Percentiles rank a stretch among this genome's conserved stretches.
These are phyloP conservation scores for Macrotis lagotis DNA, from an alignment of 2,113 vertebrate genomes.

Conservation along the genomic window DNA sequence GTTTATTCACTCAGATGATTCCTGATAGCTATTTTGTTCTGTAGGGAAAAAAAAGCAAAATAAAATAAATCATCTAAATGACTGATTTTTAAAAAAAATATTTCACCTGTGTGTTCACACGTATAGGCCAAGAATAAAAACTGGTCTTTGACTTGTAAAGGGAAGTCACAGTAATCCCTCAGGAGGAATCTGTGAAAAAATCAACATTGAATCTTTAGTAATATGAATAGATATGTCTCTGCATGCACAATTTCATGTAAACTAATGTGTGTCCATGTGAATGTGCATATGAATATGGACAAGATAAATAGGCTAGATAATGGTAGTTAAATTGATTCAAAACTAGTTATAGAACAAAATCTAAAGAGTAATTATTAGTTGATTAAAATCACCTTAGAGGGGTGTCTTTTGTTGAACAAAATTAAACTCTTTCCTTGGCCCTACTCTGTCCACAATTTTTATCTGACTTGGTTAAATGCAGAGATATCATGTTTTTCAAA, in stretches of 20 bases:
- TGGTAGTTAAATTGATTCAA: background rate
- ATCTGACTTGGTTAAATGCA: background rate
- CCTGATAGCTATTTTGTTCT: background rate
- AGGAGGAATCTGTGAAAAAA: background rate
- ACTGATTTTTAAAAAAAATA: background rate
- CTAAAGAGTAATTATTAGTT: background rate
- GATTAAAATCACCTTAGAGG: background rate
- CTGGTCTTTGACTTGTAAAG: background rate
- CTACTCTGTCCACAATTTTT: background rate
- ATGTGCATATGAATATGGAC: background rate
- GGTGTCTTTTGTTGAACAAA: background rate
- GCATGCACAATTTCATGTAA: background rate
- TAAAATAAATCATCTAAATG: background rate
- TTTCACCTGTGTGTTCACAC: background rate
- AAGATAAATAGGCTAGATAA: background rate
- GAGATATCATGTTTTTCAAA: background rate
- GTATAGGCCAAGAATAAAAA: background rate
- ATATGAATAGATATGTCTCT: background rate
- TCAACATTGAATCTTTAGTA: background rate
- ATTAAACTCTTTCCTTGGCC: background rate
- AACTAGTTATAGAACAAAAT: background rate
- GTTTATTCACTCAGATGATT: background rate
- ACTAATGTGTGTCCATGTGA: background rate
- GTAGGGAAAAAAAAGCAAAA: background rate
- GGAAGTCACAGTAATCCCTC: background rate